Evolutionary conservation across 2,113 vertebrate species (phyloP).

Genomic region (Petroica traversi): DNA sequence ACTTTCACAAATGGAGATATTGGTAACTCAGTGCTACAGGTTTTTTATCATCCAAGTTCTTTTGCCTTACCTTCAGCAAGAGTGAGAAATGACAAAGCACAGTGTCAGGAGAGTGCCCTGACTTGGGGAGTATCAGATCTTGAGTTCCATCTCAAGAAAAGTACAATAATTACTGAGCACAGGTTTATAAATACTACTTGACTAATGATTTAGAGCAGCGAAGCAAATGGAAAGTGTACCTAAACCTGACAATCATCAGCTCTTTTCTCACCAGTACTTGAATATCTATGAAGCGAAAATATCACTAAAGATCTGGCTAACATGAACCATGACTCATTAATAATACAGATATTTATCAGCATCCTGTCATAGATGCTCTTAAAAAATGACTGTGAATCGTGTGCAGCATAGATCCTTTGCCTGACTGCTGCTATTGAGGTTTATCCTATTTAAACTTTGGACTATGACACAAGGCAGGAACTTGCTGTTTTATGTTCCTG

Average conservation of each 20-base stretch:
- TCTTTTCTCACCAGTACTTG: neutral
- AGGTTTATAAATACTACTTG: conserved; percentile 11
- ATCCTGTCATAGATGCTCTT: conserved; percentile 1
- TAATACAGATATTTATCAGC: conserved; percentile 41
- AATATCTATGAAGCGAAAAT: neutral
- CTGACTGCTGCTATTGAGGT: neutral
- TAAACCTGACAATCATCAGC: conserved; percentile 36
- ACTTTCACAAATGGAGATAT: accelerated
- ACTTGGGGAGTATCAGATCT: neutral
- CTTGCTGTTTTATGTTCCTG: neutral
- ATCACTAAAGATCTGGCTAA: neutral
- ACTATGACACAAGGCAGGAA: neutral
- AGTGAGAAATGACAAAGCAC: neutral
- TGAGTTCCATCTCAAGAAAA: neutral
- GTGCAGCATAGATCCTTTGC: neutral
- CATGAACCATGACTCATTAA: conserved; percentile 21
- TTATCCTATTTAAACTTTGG: neutral
- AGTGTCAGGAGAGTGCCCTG: neutral
- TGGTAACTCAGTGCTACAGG: neutral
- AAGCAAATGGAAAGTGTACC: conserved; percentile 23
- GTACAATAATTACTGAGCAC: neutral
- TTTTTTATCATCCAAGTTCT: neutral
- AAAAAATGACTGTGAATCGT: neutral
- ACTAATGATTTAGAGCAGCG: neutral
- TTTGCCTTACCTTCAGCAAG: neutral